phyloP scores from a whole-genome alignment of 92 coral and sea anemone genomes.

The Epizoanthus fatuus region DNA sequence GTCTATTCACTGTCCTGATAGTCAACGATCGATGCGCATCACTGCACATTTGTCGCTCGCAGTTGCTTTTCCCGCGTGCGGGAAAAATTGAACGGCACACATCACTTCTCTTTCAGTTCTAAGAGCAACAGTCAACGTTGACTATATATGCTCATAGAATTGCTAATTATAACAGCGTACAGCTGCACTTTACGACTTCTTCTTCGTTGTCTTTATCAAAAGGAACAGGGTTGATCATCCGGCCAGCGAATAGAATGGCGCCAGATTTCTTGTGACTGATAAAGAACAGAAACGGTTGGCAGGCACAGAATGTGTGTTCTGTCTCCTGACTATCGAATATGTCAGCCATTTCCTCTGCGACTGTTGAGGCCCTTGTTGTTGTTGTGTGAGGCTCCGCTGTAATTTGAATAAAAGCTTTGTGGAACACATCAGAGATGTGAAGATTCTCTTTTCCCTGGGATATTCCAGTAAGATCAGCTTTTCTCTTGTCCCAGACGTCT shows the following conservation, averaged over 20 bases:
- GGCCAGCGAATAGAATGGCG: slow-evolving; percentile 20
- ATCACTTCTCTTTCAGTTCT: too few species aligned
- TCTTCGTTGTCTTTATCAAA: background rate
- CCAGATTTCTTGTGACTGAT: slow-evolving; percentile 34
- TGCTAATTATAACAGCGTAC: background rate
- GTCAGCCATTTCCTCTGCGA: slow-evolving; percentile 39
- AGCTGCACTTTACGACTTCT: background rate
- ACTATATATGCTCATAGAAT: too few species aligned
- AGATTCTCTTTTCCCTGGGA: slow-evolving; percentile 18
- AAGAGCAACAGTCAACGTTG: too few species aligned
- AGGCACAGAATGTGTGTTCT: slow-evolving; percentile 24
- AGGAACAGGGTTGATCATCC: slow-evolving; percentile 7
- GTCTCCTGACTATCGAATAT: slow-evolving; percentile 9
- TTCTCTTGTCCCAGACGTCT: slow-evolving; percentile 20
- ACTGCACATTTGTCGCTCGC: too few species aligned
- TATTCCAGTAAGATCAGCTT: slow-evolving; percentile 34
- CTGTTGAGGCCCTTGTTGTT: slow-evolving; percentile 20
- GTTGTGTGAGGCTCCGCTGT: slow-evolving; percentile 7
- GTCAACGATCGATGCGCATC: too few species aligned
- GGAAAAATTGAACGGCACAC: too few species aligned
- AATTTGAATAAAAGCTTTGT: slow-evolving; percentile 27
- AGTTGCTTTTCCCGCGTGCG: too few species aligned
- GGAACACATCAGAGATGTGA: slow-evolving; percentile 25
- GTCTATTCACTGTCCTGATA: too few species aligned
- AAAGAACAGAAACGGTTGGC: slow-evolving; percentile 37